phyloP scores from a whole-genome alignment of 2,113 vertebrate genomes.

The Esox niger region DNA sequence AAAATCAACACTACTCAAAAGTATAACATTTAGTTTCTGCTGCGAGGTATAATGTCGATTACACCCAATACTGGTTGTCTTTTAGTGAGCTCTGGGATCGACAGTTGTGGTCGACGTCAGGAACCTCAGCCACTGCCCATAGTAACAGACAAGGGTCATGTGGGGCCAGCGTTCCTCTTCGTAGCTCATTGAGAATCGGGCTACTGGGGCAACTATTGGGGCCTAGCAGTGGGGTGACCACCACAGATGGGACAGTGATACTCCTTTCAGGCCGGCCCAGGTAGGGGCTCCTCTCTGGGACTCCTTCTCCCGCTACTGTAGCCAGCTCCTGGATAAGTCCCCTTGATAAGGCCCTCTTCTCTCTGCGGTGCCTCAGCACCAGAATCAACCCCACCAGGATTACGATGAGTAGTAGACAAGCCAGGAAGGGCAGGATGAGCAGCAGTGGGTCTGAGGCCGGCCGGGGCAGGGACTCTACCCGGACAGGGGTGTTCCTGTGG shows the following conservation, averaged over 20 bases:
- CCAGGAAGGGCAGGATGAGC: conserved; percentile 72
- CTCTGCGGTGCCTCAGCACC: conserved; percentile 74
- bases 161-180: conserved; percentile 48
- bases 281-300: conserved; percentile 37
- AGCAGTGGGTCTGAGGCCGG: conserved; percentile 69
- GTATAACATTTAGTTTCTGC: no score
- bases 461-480: conserved; percentile 53
- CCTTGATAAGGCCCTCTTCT: conserved; percentile 66
- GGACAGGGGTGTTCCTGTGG: conserved; percentile 35
- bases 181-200: conserved; percentile 33
- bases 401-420: conserved; percentile 72
- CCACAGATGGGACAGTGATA: conserved; percentile 75
- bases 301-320: conserved; percentile 31
- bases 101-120: conserved; percentile 47
- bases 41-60: conserved; percentile 52
- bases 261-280: conserved; percentile 66
- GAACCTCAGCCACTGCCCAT: conserved; percentile 64
- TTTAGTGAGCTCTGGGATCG: conserved; percentile 52
- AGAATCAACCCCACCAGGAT: conserved; percentile 68
- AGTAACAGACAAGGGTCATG: conserved; percentile 42
- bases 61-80: conserved; percentile 84
- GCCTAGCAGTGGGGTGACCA: conserved; percentile 78
- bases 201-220: conserved; percentile 40
- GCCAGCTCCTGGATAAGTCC: conserved; percentile 52
- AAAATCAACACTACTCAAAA: no score